These are phyloP conservation scores for Bradypus variegatus DNA, from an alignment of 2,797 vertebrate species.

Conservation along the genomic window DNA sequence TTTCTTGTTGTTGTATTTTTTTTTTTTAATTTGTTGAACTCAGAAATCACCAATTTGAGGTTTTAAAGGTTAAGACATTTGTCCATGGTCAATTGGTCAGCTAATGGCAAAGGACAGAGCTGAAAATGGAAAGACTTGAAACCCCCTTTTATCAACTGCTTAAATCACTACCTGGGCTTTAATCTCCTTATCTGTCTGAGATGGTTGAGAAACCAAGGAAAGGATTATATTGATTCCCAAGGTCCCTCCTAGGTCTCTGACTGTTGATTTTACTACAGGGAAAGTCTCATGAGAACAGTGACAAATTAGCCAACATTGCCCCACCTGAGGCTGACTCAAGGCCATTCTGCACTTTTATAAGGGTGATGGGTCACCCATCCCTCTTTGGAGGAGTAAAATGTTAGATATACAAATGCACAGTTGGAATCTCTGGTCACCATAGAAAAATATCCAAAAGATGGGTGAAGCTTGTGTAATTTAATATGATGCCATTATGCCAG, in stretches of 20 bases:
- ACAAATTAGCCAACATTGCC: conserved; percentile 24
- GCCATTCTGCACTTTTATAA: background rate
- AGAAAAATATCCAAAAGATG: background rate
- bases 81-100: background rate
- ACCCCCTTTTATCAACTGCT: background rate
- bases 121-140: background rate
- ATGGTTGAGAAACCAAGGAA: background rate
- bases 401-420: background rate
- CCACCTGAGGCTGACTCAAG: conserved; percentile 2
- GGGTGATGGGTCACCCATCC: background rate
- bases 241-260: background rate
- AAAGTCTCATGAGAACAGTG: background rate
- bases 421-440: background rate
- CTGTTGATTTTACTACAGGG: conserved; percentile 21
- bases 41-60: background rate
- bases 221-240: background rate
- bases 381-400: background rate
- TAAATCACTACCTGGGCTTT: background rate
- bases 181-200: background rate
- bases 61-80: background rate
- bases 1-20: background rate
- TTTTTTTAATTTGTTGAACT: background rate
- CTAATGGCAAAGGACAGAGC: background rate
- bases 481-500: background rate
- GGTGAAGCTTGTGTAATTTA: background rate